These are phyloP conservation scores for Bathynomus jamesi DNA, from an alignment of 1,140 invertebrate species.

Conservation along the genomic window DNA sequence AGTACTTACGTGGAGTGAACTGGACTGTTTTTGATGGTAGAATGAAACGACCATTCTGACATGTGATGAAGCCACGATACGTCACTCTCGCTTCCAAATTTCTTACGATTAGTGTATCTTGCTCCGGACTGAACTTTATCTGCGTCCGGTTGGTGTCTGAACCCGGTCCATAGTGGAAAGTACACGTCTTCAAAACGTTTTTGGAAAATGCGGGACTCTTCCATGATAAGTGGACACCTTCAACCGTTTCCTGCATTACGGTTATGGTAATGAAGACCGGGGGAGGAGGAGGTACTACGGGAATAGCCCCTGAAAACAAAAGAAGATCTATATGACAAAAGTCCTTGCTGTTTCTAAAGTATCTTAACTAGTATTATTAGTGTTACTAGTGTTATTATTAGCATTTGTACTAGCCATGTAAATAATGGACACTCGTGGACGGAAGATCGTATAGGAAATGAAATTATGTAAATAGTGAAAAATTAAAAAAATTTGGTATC, in stretches of 20 bases:
- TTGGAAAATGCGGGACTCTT: background rate
- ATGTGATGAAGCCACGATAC: conserved; percentile 33
- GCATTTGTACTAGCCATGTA: too few species aligned
- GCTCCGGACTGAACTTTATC: conserved; percentile 15
- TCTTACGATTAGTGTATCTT: conserved; percentile 15
- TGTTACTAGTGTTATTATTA: too few species aligned
- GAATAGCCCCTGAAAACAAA: background rate
- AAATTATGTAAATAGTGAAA: too few species aligned
- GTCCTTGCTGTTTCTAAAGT: too few species aligned
- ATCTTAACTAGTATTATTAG: too few species aligned
- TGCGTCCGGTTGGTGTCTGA: conserved; percentile 22
- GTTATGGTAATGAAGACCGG: background rate
- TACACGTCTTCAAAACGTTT: conserved; percentile 2
- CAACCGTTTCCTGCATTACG: background rate
- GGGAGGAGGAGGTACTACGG: background rate
- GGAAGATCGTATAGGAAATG: too few species aligned
- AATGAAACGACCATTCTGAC: conserved; percentile 16
- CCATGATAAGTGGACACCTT: background rate
- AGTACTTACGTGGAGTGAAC: conserved; percentile 33
- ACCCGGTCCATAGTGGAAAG: conserved; percentile 27
- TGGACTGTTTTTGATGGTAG: conserved; percentile 29
- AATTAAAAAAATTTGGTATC: too few species aligned
- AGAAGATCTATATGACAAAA: background rate
- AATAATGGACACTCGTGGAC: too few species aligned
- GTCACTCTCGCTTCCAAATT: conserved; percentile 21